Evolutionary conservation across 2,797 vertebrate species (phyloP).

Genomic region (Galago senegalensis): DNA sequence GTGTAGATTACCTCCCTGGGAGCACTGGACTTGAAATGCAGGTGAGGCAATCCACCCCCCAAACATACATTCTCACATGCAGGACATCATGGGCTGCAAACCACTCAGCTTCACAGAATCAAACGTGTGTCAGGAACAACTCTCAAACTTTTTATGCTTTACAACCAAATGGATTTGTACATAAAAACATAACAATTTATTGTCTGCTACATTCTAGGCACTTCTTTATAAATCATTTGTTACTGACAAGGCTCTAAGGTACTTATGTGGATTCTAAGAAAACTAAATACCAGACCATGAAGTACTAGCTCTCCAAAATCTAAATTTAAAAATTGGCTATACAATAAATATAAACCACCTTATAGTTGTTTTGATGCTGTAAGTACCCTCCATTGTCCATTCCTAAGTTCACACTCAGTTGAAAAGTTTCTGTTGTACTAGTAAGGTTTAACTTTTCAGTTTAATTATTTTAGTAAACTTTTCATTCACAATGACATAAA

Average conservation of each 20-base stretch:
- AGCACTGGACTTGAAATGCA: not conserved
- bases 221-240: not conserved
- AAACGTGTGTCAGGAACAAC: not conserved
- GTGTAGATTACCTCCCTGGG: not conserved
- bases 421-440: not conserved
- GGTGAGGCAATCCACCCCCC: not conserved
- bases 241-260: not conserved
- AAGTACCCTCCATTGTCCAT: not conserved
- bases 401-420: not conserved
- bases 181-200: not conserved
- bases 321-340: not conserved
- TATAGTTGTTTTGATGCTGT: not conserved
- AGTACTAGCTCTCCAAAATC: not conserved
- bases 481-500: slow-evolving; percentile 2
- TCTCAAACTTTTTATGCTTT: not conserved
- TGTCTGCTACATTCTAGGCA: not conserved
- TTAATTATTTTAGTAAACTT: slow-evolving; percentile 24
- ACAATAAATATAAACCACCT: slow-evolving; percentile 12
- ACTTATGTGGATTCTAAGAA: not conserved
- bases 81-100: not conserved
- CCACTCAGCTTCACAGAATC: not conserved
- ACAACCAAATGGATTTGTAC: not conserved
- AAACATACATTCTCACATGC: not conserved
- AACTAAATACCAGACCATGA: not conserved
- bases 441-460: slow-evolving; percentile 23